These are phyloP conservation scores for Halichoeres trimaculatus DNA, from an alignment of 2,113 vertebrate species.

Conservation along the genomic window DNA sequence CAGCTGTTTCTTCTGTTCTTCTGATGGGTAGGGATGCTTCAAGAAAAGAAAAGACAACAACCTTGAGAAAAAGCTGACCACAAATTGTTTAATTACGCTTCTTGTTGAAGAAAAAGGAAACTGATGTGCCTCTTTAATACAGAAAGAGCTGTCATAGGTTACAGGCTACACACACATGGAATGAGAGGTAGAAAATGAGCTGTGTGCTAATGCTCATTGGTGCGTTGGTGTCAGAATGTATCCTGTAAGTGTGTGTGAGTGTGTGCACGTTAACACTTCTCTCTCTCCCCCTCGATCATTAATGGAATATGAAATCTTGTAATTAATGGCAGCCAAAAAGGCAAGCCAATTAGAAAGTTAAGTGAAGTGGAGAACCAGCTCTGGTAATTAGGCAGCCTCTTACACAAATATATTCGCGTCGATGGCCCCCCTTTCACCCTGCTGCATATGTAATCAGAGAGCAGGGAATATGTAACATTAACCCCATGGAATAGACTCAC, in stretches of 20 bases:
- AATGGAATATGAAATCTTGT: slow-evolving; percentile 96
- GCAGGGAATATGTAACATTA: slow-evolving; percentile 57
- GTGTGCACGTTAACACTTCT: slow-evolving; percentile 8
- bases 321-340: slow-evolving; percentile 98
- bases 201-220: slow-evolving; percentile 35
- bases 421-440: slow-evolving; percentile 53
- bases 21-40: slow-evolving; percentile 99
- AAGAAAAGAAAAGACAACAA: slow-evolving; percentile 47
- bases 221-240: slow-evolving; percentile 51
- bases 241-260: slow-evolving; percentile 43
- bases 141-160: slow-evolving; percentile 26
- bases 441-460: slow-evolving; percentile 74
- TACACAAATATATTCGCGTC: slow-evolving; percentile 86
- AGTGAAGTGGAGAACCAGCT: slow-evolving; percentile 96
- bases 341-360: slow-evolving; percentile 98
- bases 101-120: slow-evolving; percentile 8
- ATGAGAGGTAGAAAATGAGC: slow-evolving; percentile 53
- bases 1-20: slow-evolving; percentile 99
- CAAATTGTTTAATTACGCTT: slow-evolving; percentile 60
- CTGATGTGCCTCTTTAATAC: slow-evolving; percentile 41
- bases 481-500: slow-evolving; percentile 61
- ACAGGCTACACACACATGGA: slow-evolving; percentile 36
- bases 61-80: slow-evolving; percentile 33
- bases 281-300: slow-evolving; percentile 84
- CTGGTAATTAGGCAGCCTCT: slow-evolving; percentile 89